phyloP scores from a whole-genome alignment of 2,888 invertebrate species.

The Plebejus anna region DNA sequence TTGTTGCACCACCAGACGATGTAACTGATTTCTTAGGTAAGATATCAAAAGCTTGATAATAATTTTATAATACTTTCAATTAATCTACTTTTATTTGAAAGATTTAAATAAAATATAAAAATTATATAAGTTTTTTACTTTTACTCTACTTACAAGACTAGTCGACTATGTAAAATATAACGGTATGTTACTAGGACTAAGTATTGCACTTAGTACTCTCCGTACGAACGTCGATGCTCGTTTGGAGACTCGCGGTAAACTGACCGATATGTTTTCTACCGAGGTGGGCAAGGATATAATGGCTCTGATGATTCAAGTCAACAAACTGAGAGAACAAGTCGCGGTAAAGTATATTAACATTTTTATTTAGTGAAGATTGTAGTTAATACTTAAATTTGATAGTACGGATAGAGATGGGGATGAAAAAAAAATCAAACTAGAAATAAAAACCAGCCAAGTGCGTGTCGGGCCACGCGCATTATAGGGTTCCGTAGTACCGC shows the following conservation, averaged over 20 bases:
- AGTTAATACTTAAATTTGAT: not conserved
- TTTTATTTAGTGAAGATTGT: not conserved
- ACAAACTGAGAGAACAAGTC: slow-evolving; percentile 85
- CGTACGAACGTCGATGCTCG: slow-evolving; percentile 85
- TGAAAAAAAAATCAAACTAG: not conserved
- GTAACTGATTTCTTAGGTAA: slow-evolving; percentile 79
- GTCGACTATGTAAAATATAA: not conserved
- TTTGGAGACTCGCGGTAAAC: slow-evolving; percentile 83
- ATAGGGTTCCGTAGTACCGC: too few relatives aligned
- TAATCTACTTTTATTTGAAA: not conserved
- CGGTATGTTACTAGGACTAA: slow-evolving; percentile 63
- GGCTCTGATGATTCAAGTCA: slow-evolving; percentile 85
- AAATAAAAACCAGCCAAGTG: not conserved
- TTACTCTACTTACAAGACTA: not conserved
- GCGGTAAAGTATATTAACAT: slow-evolving; percentile 64
- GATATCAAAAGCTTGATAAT: not conserved
- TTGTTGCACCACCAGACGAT: slow-evolving; percentile 86
- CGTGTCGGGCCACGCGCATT: too few relatives aligned
- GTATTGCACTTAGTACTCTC: slow-evolving; percentile 81
- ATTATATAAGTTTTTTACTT: not conserved
- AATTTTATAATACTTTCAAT: not conserved
- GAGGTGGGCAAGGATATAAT: slow-evolving; percentile 89
- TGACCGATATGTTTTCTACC: slow-evolving; percentile 85
- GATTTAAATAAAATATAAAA: not conserved
- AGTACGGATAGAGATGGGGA: not conserved